Conservation (phyloP, 2,113 vertebrate species). For the Stercorarius parasiticus region DNA sequence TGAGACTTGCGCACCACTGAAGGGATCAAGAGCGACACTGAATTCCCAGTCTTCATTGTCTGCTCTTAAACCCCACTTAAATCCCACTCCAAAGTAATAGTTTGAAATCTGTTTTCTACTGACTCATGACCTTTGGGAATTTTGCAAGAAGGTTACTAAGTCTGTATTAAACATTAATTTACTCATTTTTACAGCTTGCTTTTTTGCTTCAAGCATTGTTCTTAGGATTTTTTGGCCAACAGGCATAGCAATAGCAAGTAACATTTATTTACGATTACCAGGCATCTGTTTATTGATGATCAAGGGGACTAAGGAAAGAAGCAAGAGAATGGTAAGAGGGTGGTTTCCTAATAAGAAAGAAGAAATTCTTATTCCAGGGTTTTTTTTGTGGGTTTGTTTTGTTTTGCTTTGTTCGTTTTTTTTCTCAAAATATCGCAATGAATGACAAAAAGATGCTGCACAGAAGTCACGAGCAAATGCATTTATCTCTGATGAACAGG, state of each 20-base stretch:
- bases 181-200: background rate
- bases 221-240: background rate
- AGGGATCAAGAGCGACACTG: background rate
- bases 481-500: background rate
- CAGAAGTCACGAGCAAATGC: background rate
- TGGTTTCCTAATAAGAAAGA: background rate
- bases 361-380: background rate
- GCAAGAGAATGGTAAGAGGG: background rate
- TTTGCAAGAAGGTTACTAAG: background rate
- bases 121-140: background rate
- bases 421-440: background rate
- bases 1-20: background rate
- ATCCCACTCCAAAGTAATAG: background rate
- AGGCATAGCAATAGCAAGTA: background rate
- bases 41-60: background rate
- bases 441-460: background rate
- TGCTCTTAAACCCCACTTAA: background rate
- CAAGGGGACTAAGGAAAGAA: background rate
- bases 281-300: background rate
- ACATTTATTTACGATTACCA: background rate
- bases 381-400: background rate
- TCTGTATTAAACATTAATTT: background rate
- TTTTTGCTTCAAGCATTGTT: background rate
- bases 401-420: background rate
- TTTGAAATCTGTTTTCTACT: background rate